phyloP scores from a whole-genome alignment of 2,113 vertebrate species.

The Corythoichthys haematopterus region DNA sequence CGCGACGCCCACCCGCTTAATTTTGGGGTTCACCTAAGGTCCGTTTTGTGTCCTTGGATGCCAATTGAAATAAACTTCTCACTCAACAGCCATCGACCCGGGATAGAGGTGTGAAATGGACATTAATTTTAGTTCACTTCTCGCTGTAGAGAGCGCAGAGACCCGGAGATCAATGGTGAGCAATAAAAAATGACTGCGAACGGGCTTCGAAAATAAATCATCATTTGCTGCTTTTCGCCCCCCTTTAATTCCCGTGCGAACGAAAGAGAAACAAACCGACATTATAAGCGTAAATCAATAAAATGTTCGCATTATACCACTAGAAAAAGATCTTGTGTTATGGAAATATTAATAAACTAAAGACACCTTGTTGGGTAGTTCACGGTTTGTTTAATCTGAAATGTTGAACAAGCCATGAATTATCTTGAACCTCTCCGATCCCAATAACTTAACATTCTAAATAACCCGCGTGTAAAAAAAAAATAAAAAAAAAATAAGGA shows the following conservation, averaged over 20 bases:
- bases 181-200: constrained; percentile 96
- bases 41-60: constrained; percentile 67
- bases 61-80: constrained; percentile 84
- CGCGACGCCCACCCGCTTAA: background rate
- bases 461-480: background rate
- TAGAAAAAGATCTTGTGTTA: background rate
- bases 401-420: background rate
- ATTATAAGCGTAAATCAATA: background rate
- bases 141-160: constrained; percentile 77
- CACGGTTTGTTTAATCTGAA: background rate
- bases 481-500: no score
- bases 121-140: constrained; percentile 99
- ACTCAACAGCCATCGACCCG: constrained; percentile 85
- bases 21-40: background rate
- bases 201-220: constrained; percentile 69
- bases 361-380: background rate
- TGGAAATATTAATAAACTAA: background rate
- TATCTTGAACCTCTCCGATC: background rate
- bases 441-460: background rate
- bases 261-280: background rate
- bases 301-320: background rate
- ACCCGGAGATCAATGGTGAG: constrained; percentile 86
- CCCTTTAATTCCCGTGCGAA: background rate
- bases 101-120: constrained; percentile 83
- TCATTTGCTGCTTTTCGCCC: constrained; percentile 46